Evolutionary conservation across 2,888 invertebrate species (phyloP).

Genomic region (Balanococcus diminutus): DNA sequence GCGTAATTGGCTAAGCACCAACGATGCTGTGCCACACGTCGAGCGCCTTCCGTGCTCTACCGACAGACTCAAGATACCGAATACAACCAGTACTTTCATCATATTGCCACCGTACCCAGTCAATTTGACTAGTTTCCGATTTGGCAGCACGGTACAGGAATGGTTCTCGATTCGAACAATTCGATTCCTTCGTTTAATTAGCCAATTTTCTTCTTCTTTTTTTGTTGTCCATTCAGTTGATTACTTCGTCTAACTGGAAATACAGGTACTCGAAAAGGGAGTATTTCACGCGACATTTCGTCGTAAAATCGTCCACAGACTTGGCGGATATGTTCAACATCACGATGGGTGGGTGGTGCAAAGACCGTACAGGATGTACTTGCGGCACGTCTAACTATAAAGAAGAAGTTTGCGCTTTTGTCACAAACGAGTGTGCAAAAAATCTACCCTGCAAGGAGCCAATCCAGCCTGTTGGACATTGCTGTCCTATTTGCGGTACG

Average conservation of each 20-base stretch:
- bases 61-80: conserved; percentile 56
- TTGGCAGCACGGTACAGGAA: conserved; percentile 44
- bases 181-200: too few species aligned
- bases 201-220: too few species aligned
- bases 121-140: conserved; percentile 23
- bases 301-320: not conserved
- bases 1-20: conserved; percentile 56
- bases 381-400: conserved; percentile 57
- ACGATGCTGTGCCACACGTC: conserved; percentile 57
- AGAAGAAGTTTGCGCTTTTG: conserved; percentile 56
- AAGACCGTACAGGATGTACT: conserved; percentile 56
- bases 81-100: conserved; percentile 56
- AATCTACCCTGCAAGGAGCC: conserved; percentile 57
- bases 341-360: conserved; percentile 48
- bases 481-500: conserved; percentile 58
- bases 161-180: too few species aligned
- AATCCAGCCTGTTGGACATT: conserved; percentile 58
- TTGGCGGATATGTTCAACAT: conserved; percentile 31
- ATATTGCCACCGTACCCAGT: conserved; percentile 54
- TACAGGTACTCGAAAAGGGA: not conserved
- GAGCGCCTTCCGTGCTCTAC: conserved; percentile 58
- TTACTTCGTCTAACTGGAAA: not conserved
- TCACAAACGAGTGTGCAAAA: conserved; percentile 50
- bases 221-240: too few species aligned
- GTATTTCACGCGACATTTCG: not conserved